Base-by-base conservation (phyloP, 2,888 invertebrate species). In the Bugulina stolonifera region DNA sequence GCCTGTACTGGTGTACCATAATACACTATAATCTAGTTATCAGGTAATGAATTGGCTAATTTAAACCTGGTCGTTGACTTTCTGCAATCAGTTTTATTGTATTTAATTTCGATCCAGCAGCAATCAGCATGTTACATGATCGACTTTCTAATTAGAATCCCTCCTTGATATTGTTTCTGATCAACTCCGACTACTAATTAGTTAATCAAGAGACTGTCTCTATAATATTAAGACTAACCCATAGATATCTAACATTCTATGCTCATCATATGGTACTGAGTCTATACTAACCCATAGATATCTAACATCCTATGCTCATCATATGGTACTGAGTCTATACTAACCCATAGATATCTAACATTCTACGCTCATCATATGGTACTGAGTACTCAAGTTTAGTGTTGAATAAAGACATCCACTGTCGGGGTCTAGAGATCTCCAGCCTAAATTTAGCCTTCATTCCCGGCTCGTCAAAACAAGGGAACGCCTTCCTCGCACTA, bases 251-350 rank as follows among this genome's bases (percentile, higher is more conserved):
- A 29, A 1, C 74, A 71, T 54, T 81, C 91, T 88, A 71, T 90
- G 90, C 76, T 91, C 91, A 91, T 82, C 91, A 35, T 90, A 90
- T 77, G 91, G 90, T 78, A 90, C 90, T 0, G 91, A 91, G 35
- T 89, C n/a, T n/a, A n/a, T 74, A 76, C 76, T 18, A 32, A 69
- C 52, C 69, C 64, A 25, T 32, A 70, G 64, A n/a, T 57, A 70
- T 32, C 70, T 71, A 29, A 1, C 74, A 71, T 54, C 81, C 91
- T 88, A 71, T 90, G 90, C 76, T 91, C 91, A 91, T 82, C 91
- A 35, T 90, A 90, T 77, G 91, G 90, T 78, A 90, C 90, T 0
- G 91, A 91, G 35, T 89, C 72, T 74, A 57, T 74, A 76, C 76
- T 18, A 32, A 69, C 52, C 69, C 64, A 25, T 32, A 70, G 64